Base-by-base conservation (phyloP, 2,113 vertebrate species). In the Perccottus glenii region DNA sequence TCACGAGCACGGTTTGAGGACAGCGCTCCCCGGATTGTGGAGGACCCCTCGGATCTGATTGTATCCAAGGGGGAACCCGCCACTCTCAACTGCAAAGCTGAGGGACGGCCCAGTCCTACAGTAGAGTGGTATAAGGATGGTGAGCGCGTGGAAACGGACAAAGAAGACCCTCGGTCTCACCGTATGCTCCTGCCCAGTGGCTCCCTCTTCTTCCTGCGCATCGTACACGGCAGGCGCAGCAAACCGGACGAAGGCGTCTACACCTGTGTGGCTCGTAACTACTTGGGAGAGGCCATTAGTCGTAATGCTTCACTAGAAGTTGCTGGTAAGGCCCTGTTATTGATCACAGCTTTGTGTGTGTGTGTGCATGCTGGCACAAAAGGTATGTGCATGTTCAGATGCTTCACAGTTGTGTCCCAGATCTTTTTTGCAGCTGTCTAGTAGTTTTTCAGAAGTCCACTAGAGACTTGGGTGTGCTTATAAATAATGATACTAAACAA, bases 131-230 rank as follows among this genome's bases (percentile, higher is more conserved):
- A 97, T 79, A 99, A 98, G 77, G 96, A 93, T 0, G 97, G 96
- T 0, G 96, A 98, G 65, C 87, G 96, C 10, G 97, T 98, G 73
- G 96, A 99, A 48, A 98, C 96, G 0, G 96, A 98, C 88, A 95
- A 92, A 77, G 97, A 99, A 60, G 97, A 99, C 66, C 94, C 96
- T 0, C 96, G 96, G 7, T 95, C 98, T 0, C 98, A 99, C 73
- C 95, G 98, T 62, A 98, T 99, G 97, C 94, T 99, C 60, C 93
- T 99, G 74, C 97, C 97, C 90, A 99, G 95, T 48, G 98, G 98
- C 72, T 98, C 98, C 45, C 89, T 99, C 40, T 99, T 99, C 91
- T 99, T 99, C 89, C 59, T 99, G 9, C 95, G 96, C 55, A 99
- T 99, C 1, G 96, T 98, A 10, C 98, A 99, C 2, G 98, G 97